Evolutionary conservation across 2,113 vertebrate species (phyloP).

Genomic region (Herpetotheres cachinnans): DNA sequence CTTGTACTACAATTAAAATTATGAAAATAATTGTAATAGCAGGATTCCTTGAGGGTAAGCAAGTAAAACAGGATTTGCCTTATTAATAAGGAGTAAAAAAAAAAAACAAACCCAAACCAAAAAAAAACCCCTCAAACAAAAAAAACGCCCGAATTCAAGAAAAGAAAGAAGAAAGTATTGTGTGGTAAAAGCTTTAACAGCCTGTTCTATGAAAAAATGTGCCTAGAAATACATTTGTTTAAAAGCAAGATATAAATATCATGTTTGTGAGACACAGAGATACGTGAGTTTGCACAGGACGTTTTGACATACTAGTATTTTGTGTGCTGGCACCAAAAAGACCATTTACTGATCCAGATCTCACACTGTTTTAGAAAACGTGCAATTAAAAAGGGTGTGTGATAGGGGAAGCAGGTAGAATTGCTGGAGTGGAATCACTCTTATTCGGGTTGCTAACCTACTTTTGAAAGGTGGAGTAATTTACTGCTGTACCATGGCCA

Average conservation of each 20-base stretch:
- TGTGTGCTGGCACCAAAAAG: neutral
- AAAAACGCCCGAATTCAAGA: neutral
- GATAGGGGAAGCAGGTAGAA: neutral
- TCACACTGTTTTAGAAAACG: neutral
- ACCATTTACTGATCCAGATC: neutral
- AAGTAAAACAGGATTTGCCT: conserved; percentile 17
- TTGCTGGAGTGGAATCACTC: neutral
- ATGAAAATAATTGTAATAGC: conserved; percentile 7
- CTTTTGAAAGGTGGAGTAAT: neutral
- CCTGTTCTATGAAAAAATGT: neutral
- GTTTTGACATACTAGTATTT: neutral
- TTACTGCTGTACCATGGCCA: neutral
- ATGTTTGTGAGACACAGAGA: neutral
- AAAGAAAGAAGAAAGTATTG: neutral
- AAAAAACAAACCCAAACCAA: neutral
- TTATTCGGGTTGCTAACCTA: neutral
- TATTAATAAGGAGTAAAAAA: neutral
- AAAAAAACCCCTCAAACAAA: neutral
- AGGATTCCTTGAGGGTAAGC: conserved; percentile 20
- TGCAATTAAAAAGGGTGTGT: conserved; percentile 16
- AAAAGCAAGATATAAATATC: neutral
- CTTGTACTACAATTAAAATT: conserved; percentile 7
- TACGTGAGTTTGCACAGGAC: neutral
- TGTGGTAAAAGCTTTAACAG: neutral
- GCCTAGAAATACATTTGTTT: neutral